phyloP scores from a whole-genome alignment of 1,140 invertebrate species.

The Drosophila parabipectinata region DNA sequence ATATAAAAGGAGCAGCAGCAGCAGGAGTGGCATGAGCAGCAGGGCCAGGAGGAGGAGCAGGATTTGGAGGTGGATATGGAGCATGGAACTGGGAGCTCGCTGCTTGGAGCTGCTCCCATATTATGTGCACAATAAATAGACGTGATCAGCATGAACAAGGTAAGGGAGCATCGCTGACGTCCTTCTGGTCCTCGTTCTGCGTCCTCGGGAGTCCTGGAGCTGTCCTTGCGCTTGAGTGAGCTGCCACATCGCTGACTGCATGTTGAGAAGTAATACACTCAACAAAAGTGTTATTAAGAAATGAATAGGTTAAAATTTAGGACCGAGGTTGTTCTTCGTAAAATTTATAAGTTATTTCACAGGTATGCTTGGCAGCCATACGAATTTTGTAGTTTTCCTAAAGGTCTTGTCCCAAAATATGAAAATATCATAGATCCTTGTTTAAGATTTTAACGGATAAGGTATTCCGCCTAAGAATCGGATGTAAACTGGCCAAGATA shows the following conservation, averaged over 20 bases:
- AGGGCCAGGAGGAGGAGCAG: constrained; percentile 1
- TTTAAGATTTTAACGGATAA: too few relatives aligned
- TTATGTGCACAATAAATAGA: constrained; percentile 84
- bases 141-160: constrained; percentile 83
- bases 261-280: constrained; percentile 54
- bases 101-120: constrained; percentile 72
- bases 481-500: too few relatives aligned
- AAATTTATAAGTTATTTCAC: too few relatives aligned
- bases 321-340: too few relatives aligned
- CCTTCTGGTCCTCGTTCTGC: constrained; percentile 16
- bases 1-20: constrained; percentile 29
- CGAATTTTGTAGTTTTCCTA: too few relatives aligned
- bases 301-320: too few relatives aligned
- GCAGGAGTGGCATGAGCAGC: constrained; percentile 17
- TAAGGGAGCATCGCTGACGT: constrained; percentile 49
- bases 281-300: neutral
- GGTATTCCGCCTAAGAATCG: too few relatives aligned
- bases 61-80: constrained; percentile 5
- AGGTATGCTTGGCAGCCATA: too few relatives aligned
- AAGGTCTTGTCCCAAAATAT: too few relatives aligned
- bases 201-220: constrained; percentile 30
- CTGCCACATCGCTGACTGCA: constrained; percentile 65
- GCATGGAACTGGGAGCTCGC: constrained; percentile 2
- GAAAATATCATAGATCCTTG: too few relatives aligned
- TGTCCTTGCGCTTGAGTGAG: constrained; percentile 73